These are phyloP conservation scores for Podarcis cretensis DNA, from an alignment of 2,113 vertebrate genomes.

Conservation along the genomic window DNA sequence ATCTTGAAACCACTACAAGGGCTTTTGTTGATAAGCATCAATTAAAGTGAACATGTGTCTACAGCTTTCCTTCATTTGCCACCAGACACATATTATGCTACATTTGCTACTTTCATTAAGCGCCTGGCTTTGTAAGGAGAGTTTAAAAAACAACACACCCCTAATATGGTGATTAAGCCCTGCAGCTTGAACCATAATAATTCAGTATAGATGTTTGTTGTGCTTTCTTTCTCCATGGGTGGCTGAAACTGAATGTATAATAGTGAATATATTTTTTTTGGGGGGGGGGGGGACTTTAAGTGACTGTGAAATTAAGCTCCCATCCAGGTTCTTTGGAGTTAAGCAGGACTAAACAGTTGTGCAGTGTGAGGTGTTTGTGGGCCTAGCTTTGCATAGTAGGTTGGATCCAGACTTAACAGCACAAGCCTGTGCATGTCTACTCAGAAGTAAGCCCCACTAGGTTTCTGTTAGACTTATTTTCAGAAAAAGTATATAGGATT, in stretches of 20 bases:
- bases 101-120: conserved; percentile 59
- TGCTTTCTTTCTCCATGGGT: conserved; percentile 7
- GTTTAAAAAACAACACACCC: conserved; percentile 37
- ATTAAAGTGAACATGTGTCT: conserved; percentile 63
- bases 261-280: neutral
- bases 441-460: neutral
- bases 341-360: neutral
- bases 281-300: neutral
- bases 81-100: conserved; percentile 61
- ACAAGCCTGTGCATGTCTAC: neutral
- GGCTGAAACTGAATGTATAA: neutral
- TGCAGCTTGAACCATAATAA: conserved; percentile 50
- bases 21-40: conserved; percentile 53
- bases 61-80: conserved; percentile 69
- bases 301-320: neutral
- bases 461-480: neutral
- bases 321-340: neutral
- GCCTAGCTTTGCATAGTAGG: neutral
- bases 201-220: neutral
- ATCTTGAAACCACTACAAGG: conserved; percentile 51
- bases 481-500: neutral
- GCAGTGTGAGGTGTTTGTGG: neutral
- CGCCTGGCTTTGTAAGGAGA: conserved; percentile 57
- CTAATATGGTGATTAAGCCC: conserved; percentile 61
- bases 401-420: neutral